Evolutionary conservation across 2,113 vertebrate genomes (phyloP).

Genomic region (Cyanoderma ruficeps): DNA sequence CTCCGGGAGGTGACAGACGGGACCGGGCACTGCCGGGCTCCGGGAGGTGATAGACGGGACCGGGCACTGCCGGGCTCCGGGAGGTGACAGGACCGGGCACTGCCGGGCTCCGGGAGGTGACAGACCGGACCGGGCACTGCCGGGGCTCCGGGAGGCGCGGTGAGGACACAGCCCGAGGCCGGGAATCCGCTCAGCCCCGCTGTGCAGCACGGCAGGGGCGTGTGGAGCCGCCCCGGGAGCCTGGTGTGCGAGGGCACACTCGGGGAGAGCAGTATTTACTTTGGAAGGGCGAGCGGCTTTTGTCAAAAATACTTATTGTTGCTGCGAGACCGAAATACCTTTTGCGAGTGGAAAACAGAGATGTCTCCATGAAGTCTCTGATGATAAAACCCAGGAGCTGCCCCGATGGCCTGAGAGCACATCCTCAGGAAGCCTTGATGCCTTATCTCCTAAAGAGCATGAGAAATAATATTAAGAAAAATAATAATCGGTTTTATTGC

Average conservation of each 20-base stretch:
- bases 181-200: accelerated
- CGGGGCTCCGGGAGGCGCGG: neutral
- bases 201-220: neutral
- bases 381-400: constrained; percentile 66
- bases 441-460: constrained; percentile 64
- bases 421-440: constrained; percentile 75
- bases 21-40: accelerated
- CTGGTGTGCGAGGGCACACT: neutral
- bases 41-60: accelerated
- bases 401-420: constrained; percentile 32
- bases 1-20: accelerated
- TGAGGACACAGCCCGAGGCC: accelerated
- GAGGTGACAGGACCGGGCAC: accelerated
- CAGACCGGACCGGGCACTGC: too few relatives aligned
- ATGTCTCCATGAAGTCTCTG: constrained; percentile 71
- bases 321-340: constrained; percentile 74
- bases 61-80: neutral
- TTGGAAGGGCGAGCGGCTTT: constrained; percentile 72
- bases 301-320: constrained; percentile 74
- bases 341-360: constrained; percentile 74
- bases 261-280: constrained; percentile 63
- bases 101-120: neutral
- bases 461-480: neutral
- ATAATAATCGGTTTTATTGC: neutral
- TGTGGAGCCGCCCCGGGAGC: neutral